phyloP scores from a whole-genome alignment of 2,113 vertebrate species.

The Poicephalus meyeri region DNA sequence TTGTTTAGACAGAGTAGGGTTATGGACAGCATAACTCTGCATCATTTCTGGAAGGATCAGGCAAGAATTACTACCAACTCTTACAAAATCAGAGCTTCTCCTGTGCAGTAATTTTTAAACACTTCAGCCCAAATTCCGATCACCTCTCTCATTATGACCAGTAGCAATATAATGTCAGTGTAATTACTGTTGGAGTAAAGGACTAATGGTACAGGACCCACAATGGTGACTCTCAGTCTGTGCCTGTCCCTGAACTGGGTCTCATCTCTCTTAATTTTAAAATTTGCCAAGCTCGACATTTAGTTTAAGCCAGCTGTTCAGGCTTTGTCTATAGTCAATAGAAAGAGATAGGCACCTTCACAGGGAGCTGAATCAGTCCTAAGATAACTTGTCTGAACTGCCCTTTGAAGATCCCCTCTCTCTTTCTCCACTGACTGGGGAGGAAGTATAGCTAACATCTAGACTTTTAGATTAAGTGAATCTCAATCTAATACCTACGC shows the following conservation, averaged over 20 bases:
- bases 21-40: neutral
- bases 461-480: neutral
- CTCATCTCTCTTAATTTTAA: neutral
- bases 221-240: neutral
- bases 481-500: neutral
- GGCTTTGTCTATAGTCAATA: neutral
- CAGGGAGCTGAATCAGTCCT: neutral
- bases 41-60: neutral
- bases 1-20: neutral
- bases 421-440: neutral
- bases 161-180: neutral
- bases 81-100: neutral
- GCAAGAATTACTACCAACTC: neutral
- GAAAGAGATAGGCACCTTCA: neutral
- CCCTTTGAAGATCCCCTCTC: neutral
- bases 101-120: neutral
- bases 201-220: neutral
- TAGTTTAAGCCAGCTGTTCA: neutral
- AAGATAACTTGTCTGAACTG: neutral
- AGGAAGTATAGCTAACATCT: neutral
- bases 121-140: neutral
- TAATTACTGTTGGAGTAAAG: neutral
- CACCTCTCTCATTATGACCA: neutral
- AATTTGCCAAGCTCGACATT: neutral
- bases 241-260: neutral